Percentiles rank a stretch among this genome's conserved stretches.
phyloP scores from a whole-genome alignment of 30 jellyfish, hydroid and myxozoan genomes.

The Aurelia sp. region DNA sequence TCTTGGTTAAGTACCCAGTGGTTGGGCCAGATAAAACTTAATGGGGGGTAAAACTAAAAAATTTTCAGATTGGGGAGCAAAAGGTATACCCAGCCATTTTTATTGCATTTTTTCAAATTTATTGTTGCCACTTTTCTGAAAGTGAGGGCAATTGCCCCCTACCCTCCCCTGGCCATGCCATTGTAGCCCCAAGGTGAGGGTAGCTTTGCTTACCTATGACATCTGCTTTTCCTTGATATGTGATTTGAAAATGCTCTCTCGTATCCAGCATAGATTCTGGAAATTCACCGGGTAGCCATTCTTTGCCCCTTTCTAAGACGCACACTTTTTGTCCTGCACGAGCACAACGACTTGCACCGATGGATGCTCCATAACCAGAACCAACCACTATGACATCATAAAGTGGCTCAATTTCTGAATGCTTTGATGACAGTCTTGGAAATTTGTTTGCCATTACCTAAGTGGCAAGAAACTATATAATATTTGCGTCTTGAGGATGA shows the following conservation, averaged over 20 bases:
- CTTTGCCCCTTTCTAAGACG: conserved; percentile 91
- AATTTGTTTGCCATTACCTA: neutral
- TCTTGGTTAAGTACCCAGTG: no score
- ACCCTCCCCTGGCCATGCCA: no score
- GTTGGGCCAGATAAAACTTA: no score
- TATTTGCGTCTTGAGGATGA: no score
- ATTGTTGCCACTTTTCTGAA: no score
- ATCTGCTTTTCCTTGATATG: conserved; percentile 32
- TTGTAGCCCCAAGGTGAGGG: no score
- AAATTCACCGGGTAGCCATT: conserved; percentile 99
- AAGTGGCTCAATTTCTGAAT: conserved; percentile 39
- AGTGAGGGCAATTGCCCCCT: no score
- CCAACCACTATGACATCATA: conserved; percentile 96
- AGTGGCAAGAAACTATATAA: no score
- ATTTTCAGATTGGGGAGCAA: no score
- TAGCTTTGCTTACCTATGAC: conserved; percentile 3
- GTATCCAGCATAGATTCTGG: conserved; percentile 92
- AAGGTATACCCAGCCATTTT: no score
- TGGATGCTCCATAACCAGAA: conserved; percentile 99
- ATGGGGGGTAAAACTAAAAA: no score
- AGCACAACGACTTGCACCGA: conserved; percentile 98
- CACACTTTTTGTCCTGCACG: conserved; percentile 96
- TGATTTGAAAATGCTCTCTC: conserved; percentile 54
- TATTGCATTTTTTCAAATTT: no score
- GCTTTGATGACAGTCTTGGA: conserved; percentile 49